Evolutionary conservation across 2,797 vertebrate genomes (phyloP).

Genomic region (Neosilurus mollespiculum): DNA sequence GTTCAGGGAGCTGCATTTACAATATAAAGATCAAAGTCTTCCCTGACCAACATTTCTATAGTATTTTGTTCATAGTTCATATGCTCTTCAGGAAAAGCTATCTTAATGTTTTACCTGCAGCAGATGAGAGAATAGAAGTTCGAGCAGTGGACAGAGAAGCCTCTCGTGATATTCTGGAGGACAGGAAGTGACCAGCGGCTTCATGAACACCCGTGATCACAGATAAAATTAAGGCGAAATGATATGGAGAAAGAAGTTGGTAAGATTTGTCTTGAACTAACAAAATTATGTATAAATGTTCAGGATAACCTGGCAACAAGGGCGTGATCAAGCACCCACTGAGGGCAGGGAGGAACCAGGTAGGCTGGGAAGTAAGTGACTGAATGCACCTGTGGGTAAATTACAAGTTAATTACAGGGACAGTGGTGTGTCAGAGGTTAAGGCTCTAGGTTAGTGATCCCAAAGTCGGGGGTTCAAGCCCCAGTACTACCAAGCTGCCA

Average conservation of each 20-base stretch:
- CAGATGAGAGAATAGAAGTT: conserved; percentile 87
- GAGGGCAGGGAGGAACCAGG: no score
- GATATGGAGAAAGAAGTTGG: background rate
- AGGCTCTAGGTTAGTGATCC: no score
- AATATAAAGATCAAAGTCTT: background rate
- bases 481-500: no score
- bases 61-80: background rate
- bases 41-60: background rate
- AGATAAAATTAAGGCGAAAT: conserved; percentile 72
- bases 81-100: background rate
- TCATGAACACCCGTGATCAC: conserved; percentile 84
- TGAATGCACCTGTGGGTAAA: no score
- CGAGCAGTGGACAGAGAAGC: conserved; percentile 88
- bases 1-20: background rate
- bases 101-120: conserved; percentile 79
- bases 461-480: no score
- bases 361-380: no score
- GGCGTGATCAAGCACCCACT: no score
- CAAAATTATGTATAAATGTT: no score
- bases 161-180: conserved; percentile 85
- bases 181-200: conserved; percentile 88
- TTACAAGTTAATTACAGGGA: no score
- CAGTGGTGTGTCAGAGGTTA: no score
- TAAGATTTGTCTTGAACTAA: no score
- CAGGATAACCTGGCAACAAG: no score